Percentiles rank a stretch among this genome's conserved stretches.
Evolutionary conservation across 2,888 invertebrate species (phyloP).

Genomic region (Gisinianus flammeolus): DNA sequence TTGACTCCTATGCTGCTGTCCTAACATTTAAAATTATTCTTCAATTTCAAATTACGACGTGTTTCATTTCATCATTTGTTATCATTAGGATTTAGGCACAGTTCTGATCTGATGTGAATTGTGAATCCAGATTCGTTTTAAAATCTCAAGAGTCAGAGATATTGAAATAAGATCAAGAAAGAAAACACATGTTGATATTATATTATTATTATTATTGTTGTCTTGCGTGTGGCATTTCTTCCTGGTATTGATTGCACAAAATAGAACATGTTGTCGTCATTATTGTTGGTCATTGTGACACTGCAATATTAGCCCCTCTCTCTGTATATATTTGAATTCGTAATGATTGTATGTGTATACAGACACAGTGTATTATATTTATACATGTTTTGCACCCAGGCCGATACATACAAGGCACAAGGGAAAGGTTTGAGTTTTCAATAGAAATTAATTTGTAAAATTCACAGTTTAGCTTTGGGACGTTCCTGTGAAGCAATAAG

Average conservation of each 20-base stretch:
- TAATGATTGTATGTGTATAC: background rate
- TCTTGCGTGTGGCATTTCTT: background rate
- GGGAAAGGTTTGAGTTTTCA: background rate
- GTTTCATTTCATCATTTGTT: too few species aligned
- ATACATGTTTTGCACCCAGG: background rate
- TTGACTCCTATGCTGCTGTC: too few species aligned
- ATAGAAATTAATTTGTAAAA: background rate
- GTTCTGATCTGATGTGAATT: too few species aligned
- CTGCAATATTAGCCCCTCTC: background rate
- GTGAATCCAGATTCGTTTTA: too few species aligned
- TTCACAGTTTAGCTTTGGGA: background rate
- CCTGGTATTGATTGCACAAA: background rate
- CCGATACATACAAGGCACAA: background rate
- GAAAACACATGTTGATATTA: too few species aligned
- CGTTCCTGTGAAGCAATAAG: too few species aligned
- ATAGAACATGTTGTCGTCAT: background rate
- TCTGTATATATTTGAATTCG: background rate
- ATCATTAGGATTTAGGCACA: too few species aligned
- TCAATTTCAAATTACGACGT: too few species aligned
- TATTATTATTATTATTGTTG: too few species aligned
- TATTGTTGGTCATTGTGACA: background rate
- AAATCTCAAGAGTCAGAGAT: too few species aligned
- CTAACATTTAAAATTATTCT: too few species aligned
- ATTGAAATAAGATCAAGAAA: too few species aligned
- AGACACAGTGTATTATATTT: background rate